Conservation (phyloP, 2,113 vertebrate species). For the Mustelus asterias region DNA sequence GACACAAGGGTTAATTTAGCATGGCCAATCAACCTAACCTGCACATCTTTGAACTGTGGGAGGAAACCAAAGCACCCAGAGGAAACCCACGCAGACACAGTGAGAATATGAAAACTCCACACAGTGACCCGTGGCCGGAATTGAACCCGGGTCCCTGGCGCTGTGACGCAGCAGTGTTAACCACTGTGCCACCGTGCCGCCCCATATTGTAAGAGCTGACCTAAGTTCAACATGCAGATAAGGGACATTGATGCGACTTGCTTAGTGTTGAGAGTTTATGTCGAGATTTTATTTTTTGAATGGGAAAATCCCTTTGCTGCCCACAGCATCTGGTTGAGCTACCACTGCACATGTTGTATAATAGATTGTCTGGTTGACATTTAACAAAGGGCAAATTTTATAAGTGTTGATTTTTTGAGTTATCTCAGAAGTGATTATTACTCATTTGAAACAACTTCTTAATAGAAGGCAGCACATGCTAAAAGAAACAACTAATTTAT, state of each 20-base stretch:
- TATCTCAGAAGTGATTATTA: neutral
- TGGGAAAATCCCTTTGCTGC: neutral
- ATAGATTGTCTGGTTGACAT: neutral
- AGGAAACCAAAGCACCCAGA: too few species aligned
- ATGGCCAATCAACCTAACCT: too few species aligned
- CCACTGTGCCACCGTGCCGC: too few species aligned
- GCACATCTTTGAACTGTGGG: too few species aligned
- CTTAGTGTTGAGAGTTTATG: neutral
- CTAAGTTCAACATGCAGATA: neutral
- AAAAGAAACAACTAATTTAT: neutral
- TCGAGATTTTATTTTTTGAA: neutral
- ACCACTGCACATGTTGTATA: neutral
- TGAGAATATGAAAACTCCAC: too few species aligned
- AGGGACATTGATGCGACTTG: neutral
- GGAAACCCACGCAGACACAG: too few species aligned
- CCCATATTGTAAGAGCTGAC: neutral
- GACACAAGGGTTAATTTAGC: too few species aligned
- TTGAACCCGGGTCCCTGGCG: too few species aligned
- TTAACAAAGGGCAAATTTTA: constrained; percentile 7
- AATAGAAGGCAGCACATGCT: neutral
- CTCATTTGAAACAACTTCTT: neutral
- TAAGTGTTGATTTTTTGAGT: neutral
- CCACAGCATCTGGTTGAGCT: neutral
- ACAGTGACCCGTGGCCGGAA: too few species aligned
- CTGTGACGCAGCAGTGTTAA: too few species aligned